Conservation (phyloP, 2,113 vertebrate species). For the Sarotherodon lohbergeri region DNA sequence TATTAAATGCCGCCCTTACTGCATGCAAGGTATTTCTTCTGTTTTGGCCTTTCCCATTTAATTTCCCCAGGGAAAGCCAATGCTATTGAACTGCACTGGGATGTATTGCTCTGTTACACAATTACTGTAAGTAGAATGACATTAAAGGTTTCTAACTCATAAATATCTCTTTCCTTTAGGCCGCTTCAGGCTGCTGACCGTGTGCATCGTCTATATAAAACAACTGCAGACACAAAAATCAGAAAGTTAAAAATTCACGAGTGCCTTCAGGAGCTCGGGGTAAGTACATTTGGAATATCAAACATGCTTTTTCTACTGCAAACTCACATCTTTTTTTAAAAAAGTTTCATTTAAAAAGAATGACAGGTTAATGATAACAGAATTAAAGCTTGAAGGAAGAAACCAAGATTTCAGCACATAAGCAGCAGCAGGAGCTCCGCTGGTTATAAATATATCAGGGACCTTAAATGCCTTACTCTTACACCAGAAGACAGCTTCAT, state of each 20-base stretch:
- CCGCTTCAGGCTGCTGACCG: background rate
- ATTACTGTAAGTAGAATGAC: conserved; percentile 9
- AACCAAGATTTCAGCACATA: background rate
- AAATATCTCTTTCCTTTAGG: background rate
- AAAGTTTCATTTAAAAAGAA: background rate
- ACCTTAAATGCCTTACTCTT: background rate
- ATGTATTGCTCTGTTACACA: conserved; percentile 11
- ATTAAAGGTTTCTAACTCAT: conserved; percentile 15
- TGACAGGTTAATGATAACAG: background rate
- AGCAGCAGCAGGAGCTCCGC: background rate
- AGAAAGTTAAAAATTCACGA: conserved; percentile 5
- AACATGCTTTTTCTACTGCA: background rate
- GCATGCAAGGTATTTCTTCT: background rate
- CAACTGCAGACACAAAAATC: background rate
- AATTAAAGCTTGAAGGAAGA: background rate
- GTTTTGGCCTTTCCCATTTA: conserved; percentile 15
- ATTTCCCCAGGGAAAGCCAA: conserved; percentile 19
- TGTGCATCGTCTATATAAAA: background rate
- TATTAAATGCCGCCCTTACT: background rate
- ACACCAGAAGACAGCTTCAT: background rate
- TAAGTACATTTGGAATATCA: background rate
- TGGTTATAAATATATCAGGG: background rate
- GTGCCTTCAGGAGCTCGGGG: background rate
- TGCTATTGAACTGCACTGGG: conserved; percentile 1
- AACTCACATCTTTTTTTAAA: background rate